Evolutionary conservation across 2,797 vertebrate genomes (phyloP).

Genomic region (Otus scops): DNA sequence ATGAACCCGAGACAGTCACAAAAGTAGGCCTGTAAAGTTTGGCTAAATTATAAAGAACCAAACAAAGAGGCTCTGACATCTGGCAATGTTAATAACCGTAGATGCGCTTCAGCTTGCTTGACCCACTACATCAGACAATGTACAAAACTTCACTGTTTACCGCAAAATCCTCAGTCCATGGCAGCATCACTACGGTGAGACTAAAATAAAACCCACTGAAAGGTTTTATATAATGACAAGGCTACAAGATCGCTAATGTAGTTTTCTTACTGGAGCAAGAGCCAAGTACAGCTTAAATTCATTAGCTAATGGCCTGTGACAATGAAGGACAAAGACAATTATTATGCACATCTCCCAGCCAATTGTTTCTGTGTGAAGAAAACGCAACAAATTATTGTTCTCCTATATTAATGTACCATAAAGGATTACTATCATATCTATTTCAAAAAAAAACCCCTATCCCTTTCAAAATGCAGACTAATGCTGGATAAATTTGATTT

Average conservation of each 20-base stretch:
- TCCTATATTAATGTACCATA: slow-evolving; percentile 4
- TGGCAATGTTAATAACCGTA: not conserved
- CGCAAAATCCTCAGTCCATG: not conserved
- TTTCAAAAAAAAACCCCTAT: slow-evolving; percentile 2
- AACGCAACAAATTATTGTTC: slow-evolving; percentile 46
- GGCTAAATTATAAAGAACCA: not conserved
- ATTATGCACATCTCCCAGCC: not conserved
- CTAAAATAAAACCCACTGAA: slow-evolving; percentile 42
- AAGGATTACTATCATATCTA: slow-evolving; percentile 21
- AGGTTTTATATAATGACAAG: slow-evolving; percentile 6
- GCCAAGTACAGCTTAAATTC: slow-evolving; percentile 53
- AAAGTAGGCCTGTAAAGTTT: not conserved
- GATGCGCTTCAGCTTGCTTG: not conserved
- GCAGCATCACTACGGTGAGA: not conserved
- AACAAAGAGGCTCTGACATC: not conserved
- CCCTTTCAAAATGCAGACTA: slow-evolving; percentile 45
- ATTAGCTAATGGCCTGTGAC: slow-evolving; percentile 56
- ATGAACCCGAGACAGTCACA: not conserved
- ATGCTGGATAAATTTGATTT: slow-evolving; percentile 60
- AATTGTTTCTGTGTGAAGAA: slow-evolving; percentile 37
- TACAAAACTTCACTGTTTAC: not conserved
- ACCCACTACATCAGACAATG: not conserved
- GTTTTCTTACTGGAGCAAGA: slow-evolving; percentile 27
- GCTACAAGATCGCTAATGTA: slow-evolving; percentile 11
- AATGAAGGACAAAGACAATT: slow-evolving; percentile 54